phyloP scores from a whole-genome alignment of 2,888 invertebrate species.

The Tanypteryx hageni region DNA sequence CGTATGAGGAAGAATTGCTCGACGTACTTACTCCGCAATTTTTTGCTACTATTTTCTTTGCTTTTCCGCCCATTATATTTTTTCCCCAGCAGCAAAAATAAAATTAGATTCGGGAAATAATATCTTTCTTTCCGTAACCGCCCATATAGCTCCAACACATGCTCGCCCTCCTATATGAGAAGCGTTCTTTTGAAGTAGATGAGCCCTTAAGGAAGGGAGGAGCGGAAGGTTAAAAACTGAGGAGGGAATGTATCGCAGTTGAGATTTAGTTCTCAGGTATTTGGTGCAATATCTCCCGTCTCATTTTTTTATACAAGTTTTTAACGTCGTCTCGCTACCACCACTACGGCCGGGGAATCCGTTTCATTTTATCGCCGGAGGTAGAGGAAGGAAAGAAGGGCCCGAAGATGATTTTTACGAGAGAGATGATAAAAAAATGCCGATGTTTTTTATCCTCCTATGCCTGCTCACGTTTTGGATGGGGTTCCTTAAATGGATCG shows the following conservation, averaged over 20 bases:
- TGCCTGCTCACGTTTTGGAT: background rate
- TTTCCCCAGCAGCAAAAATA: background rate
- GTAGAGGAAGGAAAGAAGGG: background rate
- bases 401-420: background rate
- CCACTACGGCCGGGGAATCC: background rate
- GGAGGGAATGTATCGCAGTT: background rate
- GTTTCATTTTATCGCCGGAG: background rate
- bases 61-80: background rate
- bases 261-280: background rate
- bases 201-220: background rate
- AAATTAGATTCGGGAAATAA: background rate
- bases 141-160: background rate
- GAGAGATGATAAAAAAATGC: background rate
- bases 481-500: background rate
- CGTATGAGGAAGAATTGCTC: slow-evolving; percentile 1
- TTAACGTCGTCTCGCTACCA: background rate
- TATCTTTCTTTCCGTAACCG: background rate
- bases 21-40: background rate
- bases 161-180: background rate
- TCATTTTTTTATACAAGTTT: background rate
- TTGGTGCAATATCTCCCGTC: background rate
- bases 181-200: background rate
- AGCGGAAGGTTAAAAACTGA: too few species aligned
- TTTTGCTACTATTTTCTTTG: background rate
- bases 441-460: background rate